phyloP scores from a whole-genome alignment of 2,888 invertebrate genomes.

The Acanthopleura granulata region DNA sequence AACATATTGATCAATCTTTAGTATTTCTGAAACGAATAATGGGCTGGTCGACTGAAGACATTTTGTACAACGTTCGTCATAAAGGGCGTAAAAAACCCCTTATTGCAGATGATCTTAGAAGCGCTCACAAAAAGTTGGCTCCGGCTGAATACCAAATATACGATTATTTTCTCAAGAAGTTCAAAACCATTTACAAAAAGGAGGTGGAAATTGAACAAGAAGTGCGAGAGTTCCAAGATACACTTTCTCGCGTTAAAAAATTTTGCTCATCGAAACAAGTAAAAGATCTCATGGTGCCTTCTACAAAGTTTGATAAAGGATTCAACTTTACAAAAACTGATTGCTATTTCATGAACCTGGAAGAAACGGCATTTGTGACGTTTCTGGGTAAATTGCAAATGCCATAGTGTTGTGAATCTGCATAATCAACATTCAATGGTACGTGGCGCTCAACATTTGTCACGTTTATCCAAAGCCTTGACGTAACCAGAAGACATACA shows the following conservation, averaged over 20 bases:
- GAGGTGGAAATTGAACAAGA: not conserved
- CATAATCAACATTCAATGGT: too few relatives aligned
- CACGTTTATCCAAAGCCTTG: too few relatives aligned
- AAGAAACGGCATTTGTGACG: not conserved
- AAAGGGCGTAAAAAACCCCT: not conserved
- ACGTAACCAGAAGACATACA: too few relatives aligned
- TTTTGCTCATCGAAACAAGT: too few relatives aligned
- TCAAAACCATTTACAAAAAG: not conserved
- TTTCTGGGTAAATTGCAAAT: not conserved
- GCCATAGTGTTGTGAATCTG: not conserved
- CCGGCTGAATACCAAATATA: not conserved
- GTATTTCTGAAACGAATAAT: not conserved
- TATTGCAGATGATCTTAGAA: not conserved
- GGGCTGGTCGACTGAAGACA: conserved; percentile 1
- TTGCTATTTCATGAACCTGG: not conserved
- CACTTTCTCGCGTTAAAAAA: too few relatives aligned
- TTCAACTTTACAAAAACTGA: not conserved
- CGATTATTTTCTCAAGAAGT: not conserved
- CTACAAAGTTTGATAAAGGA: not conserved
- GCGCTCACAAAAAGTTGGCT: not conserved
- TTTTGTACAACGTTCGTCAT: not conserved
- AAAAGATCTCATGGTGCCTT: not conserved
- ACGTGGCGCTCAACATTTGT: too few relatives aligned
- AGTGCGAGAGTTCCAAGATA: too few relatives aligned
- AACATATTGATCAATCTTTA: not conserved